Conservation (phyloP, 2,888 invertebrate genomes). For the Poecilus cupreus region DNA sequence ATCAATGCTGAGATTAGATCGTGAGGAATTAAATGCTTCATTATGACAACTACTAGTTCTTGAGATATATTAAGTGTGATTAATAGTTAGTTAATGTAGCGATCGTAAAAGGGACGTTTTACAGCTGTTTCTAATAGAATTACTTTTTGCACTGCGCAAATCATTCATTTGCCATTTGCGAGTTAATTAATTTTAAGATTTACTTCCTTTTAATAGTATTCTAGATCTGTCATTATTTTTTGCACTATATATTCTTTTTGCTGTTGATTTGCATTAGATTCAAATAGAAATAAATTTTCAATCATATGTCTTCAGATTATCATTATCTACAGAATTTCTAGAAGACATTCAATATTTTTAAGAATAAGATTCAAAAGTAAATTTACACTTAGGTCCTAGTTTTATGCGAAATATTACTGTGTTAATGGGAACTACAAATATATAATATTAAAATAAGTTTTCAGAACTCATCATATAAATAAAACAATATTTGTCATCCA, state of each 20-base stretch:
- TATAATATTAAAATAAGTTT: too few relatives aligned
- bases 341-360: too few relatives aligned
- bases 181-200: not conserved
- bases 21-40: slow-evolving; percentile 23
- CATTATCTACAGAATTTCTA: too few relatives aligned
- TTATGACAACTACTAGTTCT: slow-evolving; percentile 44
- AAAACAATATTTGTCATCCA: too few relatives aligned
- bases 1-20: slow-evolving; percentile 38
- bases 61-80: slow-evolving; percentile 13
- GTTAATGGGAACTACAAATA: too few relatives aligned
- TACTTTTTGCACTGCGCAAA: not conserved
- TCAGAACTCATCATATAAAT: too few relatives aligned
- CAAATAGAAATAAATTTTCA: too few relatives aligned
- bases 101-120: slow-evolving; percentile 12
- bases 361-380: too few relatives aligned
- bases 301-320: too few relatives aligned
- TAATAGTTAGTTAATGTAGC: slow-evolving; percentile 17
- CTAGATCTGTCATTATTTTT: not conserved
- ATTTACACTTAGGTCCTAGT: too few relatives aligned
- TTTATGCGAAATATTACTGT: too few relatives aligned
- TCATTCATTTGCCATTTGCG: not conserved
- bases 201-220: not conserved
- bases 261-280: too few relatives aligned
- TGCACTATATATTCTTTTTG: not conserved
- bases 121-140: slow-evolving; percentile 5